A percentile compares a stretch with the other conserved stretches of the same genome.
Conservation (phyloP, 2,113 vertebrate species). For the Setophaga kirtlandii region DNA sequence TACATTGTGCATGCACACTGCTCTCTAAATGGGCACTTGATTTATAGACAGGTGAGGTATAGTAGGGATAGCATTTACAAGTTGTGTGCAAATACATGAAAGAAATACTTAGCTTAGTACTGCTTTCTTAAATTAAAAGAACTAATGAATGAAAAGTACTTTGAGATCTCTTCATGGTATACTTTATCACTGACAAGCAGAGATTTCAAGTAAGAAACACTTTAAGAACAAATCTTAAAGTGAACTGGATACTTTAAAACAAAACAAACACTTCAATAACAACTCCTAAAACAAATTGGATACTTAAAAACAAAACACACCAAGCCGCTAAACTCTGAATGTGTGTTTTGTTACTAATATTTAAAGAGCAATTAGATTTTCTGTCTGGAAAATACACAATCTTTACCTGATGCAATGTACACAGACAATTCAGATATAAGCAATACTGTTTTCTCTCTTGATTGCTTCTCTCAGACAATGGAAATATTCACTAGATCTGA, state of each 20-base stretch:
- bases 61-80: background rate
- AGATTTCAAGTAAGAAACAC: background rate
- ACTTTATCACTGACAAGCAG: background rate
- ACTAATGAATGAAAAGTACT: background rate
- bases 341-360: background rate
- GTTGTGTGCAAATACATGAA: background rate
- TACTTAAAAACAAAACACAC: background rate
- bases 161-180: background rate
- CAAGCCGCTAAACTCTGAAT: background rate
- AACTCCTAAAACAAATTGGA: background rate
- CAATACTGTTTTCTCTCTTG: background rate
- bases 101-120: background rate
- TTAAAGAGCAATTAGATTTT: background rate
- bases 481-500: background rate
- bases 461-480: background rate
- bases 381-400: background rate
- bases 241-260: background rate
- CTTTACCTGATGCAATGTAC: background rate
- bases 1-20: background rate
- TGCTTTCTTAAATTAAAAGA: background rate
- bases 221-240: background rate
- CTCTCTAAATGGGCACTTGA: background rate
- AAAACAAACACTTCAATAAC: background rate
- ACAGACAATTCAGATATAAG: background rate
- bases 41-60: background rate